A percentile compares a stretch with the other conserved stretches of the same genome.
phyloP scores from a whole-genome alignment of 2,888 invertebrate species.

The Drosophila formosana region DNA sequence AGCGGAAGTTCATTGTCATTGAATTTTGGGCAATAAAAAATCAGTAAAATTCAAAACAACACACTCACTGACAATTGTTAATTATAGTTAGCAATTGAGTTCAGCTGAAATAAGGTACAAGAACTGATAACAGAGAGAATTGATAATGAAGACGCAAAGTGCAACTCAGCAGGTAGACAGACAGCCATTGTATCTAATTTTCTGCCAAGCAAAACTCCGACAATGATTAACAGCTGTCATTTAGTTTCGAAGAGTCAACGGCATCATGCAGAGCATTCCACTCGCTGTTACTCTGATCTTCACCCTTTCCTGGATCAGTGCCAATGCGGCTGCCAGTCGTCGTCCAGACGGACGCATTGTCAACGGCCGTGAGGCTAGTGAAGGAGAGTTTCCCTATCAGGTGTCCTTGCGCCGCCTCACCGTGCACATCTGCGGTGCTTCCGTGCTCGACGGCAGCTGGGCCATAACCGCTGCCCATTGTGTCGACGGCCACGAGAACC shows the following conservation, averaged over 20 bases:
- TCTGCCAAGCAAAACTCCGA: conserved; percentile 33
- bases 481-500: conserved; percentile 73
- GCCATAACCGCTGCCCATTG: conserved; percentile 83
- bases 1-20: conserved; percentile 56
- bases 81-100: conserved; percentile 53
- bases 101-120: conserved; percentile 47
- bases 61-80: conserved; percentile 54
- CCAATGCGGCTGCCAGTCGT: conserved; percentile 25
- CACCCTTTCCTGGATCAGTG: conserved; percentile 16
- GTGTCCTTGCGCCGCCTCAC: conserved; percentile 81
- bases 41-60: conserved; percentile 42
- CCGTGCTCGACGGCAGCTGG: conserved; percentile 78
- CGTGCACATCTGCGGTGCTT: conserved; percentile 82
- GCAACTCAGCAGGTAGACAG: conserved; percentile 14
- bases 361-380: conserved; percentile 78
- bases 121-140: conserved; percentile 54
- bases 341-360: conserved; percentile 78
- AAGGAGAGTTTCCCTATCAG: conserved; percentile 82
- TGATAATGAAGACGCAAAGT: conserved; percentile 54
- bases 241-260: conserved; percentile 57
- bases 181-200: conserved; percentile 16
- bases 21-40: conserved; percentile 37
- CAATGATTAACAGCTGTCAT: conserved; percentile 33
- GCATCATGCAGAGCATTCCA: conserved; percentile 50
- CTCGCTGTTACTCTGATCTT: conserved; percentile 19